Conservation (phyloP, 2,888 invertebrate genomes). For the Corbicula japonica region DNA sequence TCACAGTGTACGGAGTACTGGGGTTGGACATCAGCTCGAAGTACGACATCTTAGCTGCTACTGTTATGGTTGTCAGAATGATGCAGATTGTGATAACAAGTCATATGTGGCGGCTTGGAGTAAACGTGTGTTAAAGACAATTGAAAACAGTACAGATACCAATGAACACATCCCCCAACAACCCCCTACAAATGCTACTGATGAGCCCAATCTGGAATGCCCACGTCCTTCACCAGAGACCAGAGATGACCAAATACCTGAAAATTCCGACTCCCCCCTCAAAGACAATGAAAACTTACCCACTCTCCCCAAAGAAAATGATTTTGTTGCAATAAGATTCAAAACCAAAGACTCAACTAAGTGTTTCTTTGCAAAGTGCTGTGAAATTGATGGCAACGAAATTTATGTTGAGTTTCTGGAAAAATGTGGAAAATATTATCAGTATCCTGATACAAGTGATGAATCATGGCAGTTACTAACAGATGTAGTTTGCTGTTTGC, state of each 20-base stretch:
- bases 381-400: neutral
- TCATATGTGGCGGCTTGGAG: constrained; percentile 3
- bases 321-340: constrained; percentile 10
- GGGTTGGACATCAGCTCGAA: neutral
- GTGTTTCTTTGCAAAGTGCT: constrained; percentile 1
- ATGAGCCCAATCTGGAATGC: neutral
- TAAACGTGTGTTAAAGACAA: neutral
- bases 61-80: neutral
- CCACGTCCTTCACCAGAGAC: neutral
- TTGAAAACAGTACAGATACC: neutral
- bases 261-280: neutral
- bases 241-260: neutral
- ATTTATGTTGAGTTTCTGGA: constrained; percentile 7
- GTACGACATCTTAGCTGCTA: constrained; percentile 3
- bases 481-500: neutral
- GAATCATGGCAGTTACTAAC: constrained; percentile 1
- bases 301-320: neutral
- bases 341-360: neutral
- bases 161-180: neutral
- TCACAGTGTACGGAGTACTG: constrained; percentile 5
- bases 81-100: neutral
- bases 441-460: neutral
- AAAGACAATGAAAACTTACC: neutral
- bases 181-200: neutral
- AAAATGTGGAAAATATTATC: neutral